Percentiles rank a stretch among this genome's conserved stretches.
Conservation (phyloP, 1,140 invertebrate genomes). For the Agrypnia vestita region DNA sequence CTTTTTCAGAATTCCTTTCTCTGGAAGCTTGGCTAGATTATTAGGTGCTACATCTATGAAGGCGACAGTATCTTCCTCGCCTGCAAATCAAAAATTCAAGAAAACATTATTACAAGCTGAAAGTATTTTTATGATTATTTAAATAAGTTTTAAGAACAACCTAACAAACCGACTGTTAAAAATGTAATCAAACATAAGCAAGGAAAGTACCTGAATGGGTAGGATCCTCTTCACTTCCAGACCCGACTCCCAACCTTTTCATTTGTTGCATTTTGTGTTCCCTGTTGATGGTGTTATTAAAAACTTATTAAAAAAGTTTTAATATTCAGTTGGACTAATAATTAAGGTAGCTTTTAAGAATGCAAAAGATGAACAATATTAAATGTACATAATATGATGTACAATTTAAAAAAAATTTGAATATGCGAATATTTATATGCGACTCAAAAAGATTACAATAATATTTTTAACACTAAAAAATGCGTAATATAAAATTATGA, state of each 20-base stretch:
- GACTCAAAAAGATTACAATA: too few species aligned
- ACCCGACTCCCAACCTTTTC: slow-evolving; percentile 79
- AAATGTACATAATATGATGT: too few species aligned
- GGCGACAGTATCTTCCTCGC: slow-evolving; percentile 84
- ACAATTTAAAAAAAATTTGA: too few species aligned
- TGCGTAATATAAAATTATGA: too few species aligned
- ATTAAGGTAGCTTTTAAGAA: too few species aligned
- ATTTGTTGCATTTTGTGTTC: slow-evolving; percentile 83
- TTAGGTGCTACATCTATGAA: slow-evolving; percentile 87
- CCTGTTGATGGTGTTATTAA: slow-evolving; percentile 72
- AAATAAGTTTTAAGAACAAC: not conserved
- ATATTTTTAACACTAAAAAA: too few species aligned
- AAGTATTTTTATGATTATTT: not conserved
- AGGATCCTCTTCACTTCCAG: slow-evolving; percentile 83
- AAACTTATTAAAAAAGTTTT: not conserved
- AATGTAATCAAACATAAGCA: too few species aligned
- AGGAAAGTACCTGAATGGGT: slow-evolving; percentile 77
- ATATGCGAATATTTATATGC: too few species aligned
- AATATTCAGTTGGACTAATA: too few species aligned
- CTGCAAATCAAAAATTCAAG: slow-evolving; percentile 69
- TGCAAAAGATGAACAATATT: too few species aligned
- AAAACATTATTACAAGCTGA: not conserved
- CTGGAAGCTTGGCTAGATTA: slow-evolving; percentile 84
- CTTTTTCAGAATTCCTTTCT: slow-evolving; percentile 93
- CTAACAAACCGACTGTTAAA: too few species aligned